These are phyloP conservation scores for Brenthis ino DNA, from an alignment of 2,888 invertebrate species.

Conservation along the genomic window DNA sequence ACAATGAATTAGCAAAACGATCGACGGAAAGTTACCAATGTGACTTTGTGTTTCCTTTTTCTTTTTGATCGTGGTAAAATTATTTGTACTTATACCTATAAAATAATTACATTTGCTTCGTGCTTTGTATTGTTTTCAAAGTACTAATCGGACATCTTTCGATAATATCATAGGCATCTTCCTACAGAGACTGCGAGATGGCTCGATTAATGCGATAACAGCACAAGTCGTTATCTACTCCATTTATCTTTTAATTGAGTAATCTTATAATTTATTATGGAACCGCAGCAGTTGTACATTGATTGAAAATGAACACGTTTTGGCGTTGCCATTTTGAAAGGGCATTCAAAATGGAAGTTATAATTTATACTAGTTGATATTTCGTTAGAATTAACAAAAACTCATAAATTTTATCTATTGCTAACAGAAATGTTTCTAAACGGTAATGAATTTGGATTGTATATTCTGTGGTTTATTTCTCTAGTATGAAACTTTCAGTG, in stretches of 20 bases:
- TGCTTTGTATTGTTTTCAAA: constrained; percentile 15
- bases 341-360: neutral
- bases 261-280: constrained; percentile 28
- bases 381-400: too few species aligned
- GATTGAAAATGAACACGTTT: neutral
- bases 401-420: too few species aligned
- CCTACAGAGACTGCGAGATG: constrained; percentile 14
- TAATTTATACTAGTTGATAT: neutral
- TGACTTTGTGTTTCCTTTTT: too few species aligned
- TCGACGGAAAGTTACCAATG: too few species aligned
- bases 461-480: too few species aligned
- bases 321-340: neutral
- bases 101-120: constrained; percentile 4
- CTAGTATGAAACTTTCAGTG: neutral
- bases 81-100: neutral
- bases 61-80: neutral
- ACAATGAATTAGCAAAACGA: too few species aligned
- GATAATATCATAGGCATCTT: constrained; percentile 21
- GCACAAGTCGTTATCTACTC: constrained; percentile 35
- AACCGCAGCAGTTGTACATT: constrained; percentile 7
- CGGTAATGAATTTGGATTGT: too few species aligned
- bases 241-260: constrained; percentile 59
- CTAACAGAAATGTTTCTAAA: too few species aligned
- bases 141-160: constrained; percentile 12
- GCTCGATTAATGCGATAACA: constrained; percentile 28